These are phyloP conservation scores for Oncorhynchus kisutch DNA, from an alignment of 2,113 vertebrate genomes.

Conservation along the genomic window DNA sequence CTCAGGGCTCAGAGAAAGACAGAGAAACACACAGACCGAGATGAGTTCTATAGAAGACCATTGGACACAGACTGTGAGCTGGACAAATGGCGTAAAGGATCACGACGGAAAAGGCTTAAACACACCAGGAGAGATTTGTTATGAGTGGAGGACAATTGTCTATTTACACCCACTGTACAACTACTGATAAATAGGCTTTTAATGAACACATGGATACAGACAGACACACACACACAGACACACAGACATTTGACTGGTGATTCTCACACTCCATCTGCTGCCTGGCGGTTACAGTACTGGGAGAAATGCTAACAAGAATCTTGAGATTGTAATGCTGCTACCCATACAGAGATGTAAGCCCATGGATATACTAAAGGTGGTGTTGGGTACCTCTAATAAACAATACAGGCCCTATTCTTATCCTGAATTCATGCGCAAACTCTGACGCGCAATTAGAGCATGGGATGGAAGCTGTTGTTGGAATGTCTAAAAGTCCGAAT, in stretches of 20 bases:
- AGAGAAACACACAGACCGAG: constrained; percentile 49
- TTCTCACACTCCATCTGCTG: constrained; percentile 60
- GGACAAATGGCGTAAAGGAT: constrained; percentile 15
- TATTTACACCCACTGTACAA: constrained; percentile 31
- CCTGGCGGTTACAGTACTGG: constrained; percentile 32
- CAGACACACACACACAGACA: constrained; percentile 42
- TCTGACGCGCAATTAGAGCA: neutral
- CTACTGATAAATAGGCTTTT: constrained; percentile 53
- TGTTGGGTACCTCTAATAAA: neutral
- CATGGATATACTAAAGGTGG: neutral
- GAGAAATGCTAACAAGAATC: constrained; percentile 45
- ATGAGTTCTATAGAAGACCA: constrained; percentile 48
- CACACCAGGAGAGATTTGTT: constrained; percentile 24
- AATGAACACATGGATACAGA: constrained; percentile 52
- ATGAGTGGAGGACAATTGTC: constrained; percentile 26
- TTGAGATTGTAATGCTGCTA: constrained; percentile 40
- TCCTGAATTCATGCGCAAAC: neutral
- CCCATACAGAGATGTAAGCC: neutral
- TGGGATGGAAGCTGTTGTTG: neutral
- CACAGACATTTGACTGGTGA: constrained; percentile 43
- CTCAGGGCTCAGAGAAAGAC: constrained; percentile 58
- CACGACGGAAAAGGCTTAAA: constrained; percentile 16
- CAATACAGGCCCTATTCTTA: neutral
- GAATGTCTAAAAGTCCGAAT: constrained; percentile 40
- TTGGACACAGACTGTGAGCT: constrained; percentile 47